These are phyloP conservation scores for Psophia crepitans DNA, from an alignment of 2,113 vertebrate species.

Conservation along the genomic window DNA sequence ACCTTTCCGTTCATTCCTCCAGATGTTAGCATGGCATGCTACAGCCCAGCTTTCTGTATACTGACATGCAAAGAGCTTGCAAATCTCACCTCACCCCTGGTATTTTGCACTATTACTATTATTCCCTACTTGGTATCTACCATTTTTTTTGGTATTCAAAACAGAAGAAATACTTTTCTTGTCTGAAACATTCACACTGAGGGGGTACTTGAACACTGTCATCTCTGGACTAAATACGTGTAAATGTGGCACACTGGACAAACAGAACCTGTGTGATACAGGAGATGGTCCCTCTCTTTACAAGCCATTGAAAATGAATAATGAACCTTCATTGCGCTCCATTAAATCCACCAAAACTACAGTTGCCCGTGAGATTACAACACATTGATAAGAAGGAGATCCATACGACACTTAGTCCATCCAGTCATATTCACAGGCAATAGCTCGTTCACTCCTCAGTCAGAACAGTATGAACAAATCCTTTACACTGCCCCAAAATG, in stretches of 20 bases:
- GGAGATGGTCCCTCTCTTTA: not conserved
- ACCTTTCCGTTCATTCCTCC: not conserved
- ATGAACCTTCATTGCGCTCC: not conserved
- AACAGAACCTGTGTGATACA: not conserved
- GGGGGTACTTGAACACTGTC: not conserved
- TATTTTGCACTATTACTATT: not conserved
- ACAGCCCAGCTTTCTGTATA: not conserved
- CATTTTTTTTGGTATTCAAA: not conserved
- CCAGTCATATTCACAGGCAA: not conserved
- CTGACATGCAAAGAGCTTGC: not conserved
- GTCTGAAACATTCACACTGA: not conserved
- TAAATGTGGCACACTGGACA: not conserved
- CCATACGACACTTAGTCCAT: not conserved
- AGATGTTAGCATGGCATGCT: not conserved
- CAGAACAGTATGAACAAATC: not conserved
- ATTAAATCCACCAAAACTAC: not conserved
- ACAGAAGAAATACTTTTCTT: not conserved
- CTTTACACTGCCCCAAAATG: not conserved
- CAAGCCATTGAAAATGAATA: not conserved
- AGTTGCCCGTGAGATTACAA: not conserved
- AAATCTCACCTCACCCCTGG: not conserved
- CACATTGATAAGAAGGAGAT: not conserved
- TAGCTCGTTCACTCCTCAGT: not conserved
- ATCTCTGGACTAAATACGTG: not conserved
- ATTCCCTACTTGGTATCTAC: not conserved